Evolutionary conservation across 2,797 vertebrate genomes (phyloP).

Genomic region (Pristis pectinata): DNA sequence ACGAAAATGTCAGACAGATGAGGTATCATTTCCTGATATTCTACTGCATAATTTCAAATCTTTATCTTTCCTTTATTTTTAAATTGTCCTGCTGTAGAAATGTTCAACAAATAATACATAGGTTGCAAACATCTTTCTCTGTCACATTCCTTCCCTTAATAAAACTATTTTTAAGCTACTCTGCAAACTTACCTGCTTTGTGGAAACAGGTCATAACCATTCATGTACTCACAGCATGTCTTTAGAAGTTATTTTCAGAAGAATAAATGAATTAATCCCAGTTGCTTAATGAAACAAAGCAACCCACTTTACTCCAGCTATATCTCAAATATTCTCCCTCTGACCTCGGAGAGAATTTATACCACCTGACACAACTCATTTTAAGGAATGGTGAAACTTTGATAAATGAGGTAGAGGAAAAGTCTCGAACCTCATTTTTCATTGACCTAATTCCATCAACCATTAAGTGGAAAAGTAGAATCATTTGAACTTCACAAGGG

Average conservation of each 20-base stretch:
- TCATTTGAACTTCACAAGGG: background rate
- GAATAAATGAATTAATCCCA: background rate
- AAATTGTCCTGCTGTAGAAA: background rate
- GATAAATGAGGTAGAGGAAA: background rate
- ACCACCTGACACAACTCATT: background rate
- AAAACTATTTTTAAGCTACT: background rate
- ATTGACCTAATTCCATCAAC: background rate
- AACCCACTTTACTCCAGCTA: background rate
- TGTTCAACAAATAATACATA: background rate
- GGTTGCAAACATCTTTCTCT: background rate
- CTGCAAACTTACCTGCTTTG: background rate
- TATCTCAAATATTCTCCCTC: background rate
- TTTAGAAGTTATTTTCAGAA: background rate
- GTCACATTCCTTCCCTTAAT: too few relatives aligned
- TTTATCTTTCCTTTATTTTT: background rate
- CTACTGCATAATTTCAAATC: background rate
- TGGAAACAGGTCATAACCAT: background rate
- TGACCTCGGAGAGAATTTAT: background rate
- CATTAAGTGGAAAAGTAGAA: background rate
- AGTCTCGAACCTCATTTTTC: constrained; percentile 8
- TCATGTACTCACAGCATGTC: background rate
- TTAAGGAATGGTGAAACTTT: background rate
- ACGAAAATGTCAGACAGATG: too few relatives aligned
- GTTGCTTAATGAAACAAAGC: background rate
- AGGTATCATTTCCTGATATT: background rate